Conservation (phyloP, 2,888 invertebrate species). For the Sisyra nigra region DNA sequence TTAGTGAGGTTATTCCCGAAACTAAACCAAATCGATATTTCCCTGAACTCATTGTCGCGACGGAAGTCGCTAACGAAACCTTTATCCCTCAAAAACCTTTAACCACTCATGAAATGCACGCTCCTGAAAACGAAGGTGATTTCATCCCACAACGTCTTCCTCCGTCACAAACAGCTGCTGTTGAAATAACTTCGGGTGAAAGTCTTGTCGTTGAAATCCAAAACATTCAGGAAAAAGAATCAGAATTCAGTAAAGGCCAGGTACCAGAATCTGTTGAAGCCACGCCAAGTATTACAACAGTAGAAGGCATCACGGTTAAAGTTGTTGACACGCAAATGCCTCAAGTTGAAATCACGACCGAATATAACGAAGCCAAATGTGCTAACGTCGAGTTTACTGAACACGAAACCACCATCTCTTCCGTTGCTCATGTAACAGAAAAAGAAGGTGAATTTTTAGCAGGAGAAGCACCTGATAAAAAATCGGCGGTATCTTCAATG, state of each 20-base stretch:
- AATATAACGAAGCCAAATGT: slow-evolving; percentile 30
- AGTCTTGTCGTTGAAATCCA: slow-evolving; percentile 37
- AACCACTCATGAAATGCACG: slow-evolving; percentile 43
- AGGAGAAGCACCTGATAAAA: slow-evolving; percentile 25
- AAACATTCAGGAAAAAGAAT: slow-evolving; percentile 49
- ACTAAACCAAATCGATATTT: slow-evolving; percentile 62
- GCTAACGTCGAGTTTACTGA: slow-evolving; percentile 44
- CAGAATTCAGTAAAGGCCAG: slow-evolving; percentile 29
- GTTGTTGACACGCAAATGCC: slow-evolving; percentile 48
- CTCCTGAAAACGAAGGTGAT: slow-evolving; percentile 52
- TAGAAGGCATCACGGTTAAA: slow-evolving; percentile 40
- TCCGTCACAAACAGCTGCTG: slow-evolving; percentile 39
- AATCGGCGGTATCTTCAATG: slow-evolving; percentile 32
- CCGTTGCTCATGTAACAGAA: slow-evolving; percentile 41
- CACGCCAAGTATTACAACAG: slow-evolving; percentile 30
- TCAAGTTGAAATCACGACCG: slow-evolving; percentile 36
- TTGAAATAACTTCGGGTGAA: slow-evolving; percentile 42
- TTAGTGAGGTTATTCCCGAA: slow-evolving; percentile 52
- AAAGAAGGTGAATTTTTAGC: slow-evolving; percentile 35
- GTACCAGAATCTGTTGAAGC: slow-evolving; percentile 28
- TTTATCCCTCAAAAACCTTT: slow-evolving; percentile 48
- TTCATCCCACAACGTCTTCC: slow-evolving; percentile 40
- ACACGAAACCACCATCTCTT: slow-evolving; percentile 40
- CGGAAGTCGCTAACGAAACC: slow-evolving; percentile 52
- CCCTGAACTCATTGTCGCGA: slow-evolving; percentile 63